Percentiles rank a stretch among this genome's conserved stretches.
These are phyloP conservation scores for Himalopsyche phryganea DNA, from an alignment of 1,140 invertebrate genomes.

Conservation along the genomic window DNA sequence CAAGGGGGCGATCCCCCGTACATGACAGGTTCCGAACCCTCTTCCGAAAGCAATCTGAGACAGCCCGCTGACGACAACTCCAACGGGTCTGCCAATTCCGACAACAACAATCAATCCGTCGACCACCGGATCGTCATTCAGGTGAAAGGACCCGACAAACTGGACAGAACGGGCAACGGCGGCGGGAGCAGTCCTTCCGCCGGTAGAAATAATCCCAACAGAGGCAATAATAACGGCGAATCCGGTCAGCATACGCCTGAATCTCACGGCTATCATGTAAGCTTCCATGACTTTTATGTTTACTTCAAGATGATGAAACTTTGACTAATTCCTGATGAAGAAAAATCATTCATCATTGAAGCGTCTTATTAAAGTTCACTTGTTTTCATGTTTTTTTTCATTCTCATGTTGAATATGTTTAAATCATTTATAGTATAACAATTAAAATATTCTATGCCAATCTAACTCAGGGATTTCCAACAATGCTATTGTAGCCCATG, in stretches of 20 bases:
- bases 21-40: conserved; percentile 28
- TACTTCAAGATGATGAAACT: too few species aligned
- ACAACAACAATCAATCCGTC: conserved; percentile 45
- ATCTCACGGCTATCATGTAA: conserved; percentile 23
- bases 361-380: too few species aligned
- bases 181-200: conserved; percentile 6
- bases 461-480: too few species aligned
- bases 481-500: too few species aligned
- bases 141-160: conserved; percentile 70
- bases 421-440: too few species aligned
- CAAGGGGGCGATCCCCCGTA: conserved; percentile 39
- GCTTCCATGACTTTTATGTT: conserved; percentile 8
- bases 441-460: too few species aligned
- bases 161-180: conserved; percentile 36
- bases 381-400: too few species aligned
- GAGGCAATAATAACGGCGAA: conserved; percentile 25
- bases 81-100: conserved; percentile 41
- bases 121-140: conserved; percentile 82
- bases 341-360: too few species aligned
- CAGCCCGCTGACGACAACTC: conserved; percentile 36
- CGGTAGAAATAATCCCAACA: conserved; percentile 23
- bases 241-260: conserved; percentile 23
- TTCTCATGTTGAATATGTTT: too few species aligned
- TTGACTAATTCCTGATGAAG: too few species aligned
- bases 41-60: conserved; percentile 15